Base-by-base conservation (phyloP, 64 coral and sea anemone species). In the Porites lutea region DNA sequence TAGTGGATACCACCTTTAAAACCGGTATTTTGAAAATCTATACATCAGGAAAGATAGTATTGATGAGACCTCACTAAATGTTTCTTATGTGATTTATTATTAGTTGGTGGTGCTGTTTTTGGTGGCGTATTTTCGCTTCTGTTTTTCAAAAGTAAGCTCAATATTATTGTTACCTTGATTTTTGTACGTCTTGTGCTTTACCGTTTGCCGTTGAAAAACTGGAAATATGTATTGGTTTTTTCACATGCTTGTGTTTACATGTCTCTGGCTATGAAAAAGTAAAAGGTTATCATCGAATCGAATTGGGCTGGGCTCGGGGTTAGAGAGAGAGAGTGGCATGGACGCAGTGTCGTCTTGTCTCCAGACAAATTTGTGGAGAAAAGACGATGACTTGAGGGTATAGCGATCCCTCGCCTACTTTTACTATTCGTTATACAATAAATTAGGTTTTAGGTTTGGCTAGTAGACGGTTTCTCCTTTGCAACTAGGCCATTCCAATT, bases 81-180 rank as follows among this genome's bases (percentile, higher is more conserved):
- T 15, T 48, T 69, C 78, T 50, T 90, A 48, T 83, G 16, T 83
- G 51, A 20, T 90, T 87, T 18, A 84, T 88, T 93, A 84, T 21
- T 79, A 99, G 97, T 83, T 57, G 88, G 94, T 59, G 97, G 97
- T 16, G 82, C 94, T 50, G 62, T 96, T 19, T 86, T 92, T 65
- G 97, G 97, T 6, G 81, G 80, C 3, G 52, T 96, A 21, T 89
- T 94, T 88, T 99, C 97, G 22, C 74, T 99, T 46, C 50, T 99
- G 80, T 99, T 99, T 72, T 99, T 99, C 71, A 99, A 96, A 94
- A 87, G 97, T 99, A 92, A 99, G 97, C 91, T 65, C 2, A 6
- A 18, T 71, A 4, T 57, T 9, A 6, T 9, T 57, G 12, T 57
- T 1, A 57, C 12, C 12, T 57, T 57, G 54, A 37, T 37, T 37